These are phyloP conservation scores for Sinelater perroti DNA, from an alignment of 2,888 invertebrate genomes.

Conservation along the genomic window DNA sequence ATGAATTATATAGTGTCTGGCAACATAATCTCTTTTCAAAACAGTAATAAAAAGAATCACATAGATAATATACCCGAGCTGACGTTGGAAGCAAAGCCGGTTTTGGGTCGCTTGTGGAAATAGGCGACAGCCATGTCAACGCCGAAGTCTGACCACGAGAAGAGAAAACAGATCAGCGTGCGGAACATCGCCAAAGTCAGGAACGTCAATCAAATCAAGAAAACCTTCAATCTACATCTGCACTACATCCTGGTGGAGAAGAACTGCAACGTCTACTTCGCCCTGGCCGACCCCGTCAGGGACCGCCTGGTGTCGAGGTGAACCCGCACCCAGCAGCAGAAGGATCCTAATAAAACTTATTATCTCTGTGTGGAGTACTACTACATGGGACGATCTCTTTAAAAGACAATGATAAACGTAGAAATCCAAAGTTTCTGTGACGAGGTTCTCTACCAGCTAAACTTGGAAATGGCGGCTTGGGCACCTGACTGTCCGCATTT, in stretches of 20 bases:
- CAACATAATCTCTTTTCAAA: too few relatives aligned
- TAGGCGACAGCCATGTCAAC: slow-evolving; percentile 68
- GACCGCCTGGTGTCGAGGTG: slow-evolving; percentile 98
- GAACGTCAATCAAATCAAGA: slow-evolving; percentile 96
- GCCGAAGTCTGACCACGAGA: slow-evolving; percentile 81
- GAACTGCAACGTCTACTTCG: slow-evolving; percentile 97
- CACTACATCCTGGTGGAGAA: slow-evolving; percentile 99
- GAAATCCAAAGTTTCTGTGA: slow-evolving; percentile 98
- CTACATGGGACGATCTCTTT: slow-evolving; percentile 98
- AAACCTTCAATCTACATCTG: slow-evolving; percentile 97
- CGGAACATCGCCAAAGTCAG: slow-evolving; percentile 96
- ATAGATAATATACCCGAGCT: slow-evolving; percentile 19
- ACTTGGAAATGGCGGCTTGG: slow-evolving; percentile 99
- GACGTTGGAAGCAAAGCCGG: slow-evolving; percentile 12
- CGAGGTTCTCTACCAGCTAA: slow-evolving; percentile 98
- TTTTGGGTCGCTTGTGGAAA: slow-evolving; percentile 11
- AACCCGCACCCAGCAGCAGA: slow-evolving; percentile 99
- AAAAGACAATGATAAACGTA: slow-evolving; percentile 99
- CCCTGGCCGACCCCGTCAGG: slow-evolving; percentile 96
- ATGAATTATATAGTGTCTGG: too few relatives aligned
- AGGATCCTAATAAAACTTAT: slow-evolving; percentile 98
- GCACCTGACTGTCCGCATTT: slow-evolving; percentile 96
- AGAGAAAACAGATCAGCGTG: slow-evolving; percentile 98
- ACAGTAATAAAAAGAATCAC: too few relatives aligned
- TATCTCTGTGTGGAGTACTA: slow-evolving; percentile 98